These are phyloP conservation scores for Laspeyria flexula DNA, from an alignment of 2,888 invertebrate species.

Conservation along the genomic window DNA sequence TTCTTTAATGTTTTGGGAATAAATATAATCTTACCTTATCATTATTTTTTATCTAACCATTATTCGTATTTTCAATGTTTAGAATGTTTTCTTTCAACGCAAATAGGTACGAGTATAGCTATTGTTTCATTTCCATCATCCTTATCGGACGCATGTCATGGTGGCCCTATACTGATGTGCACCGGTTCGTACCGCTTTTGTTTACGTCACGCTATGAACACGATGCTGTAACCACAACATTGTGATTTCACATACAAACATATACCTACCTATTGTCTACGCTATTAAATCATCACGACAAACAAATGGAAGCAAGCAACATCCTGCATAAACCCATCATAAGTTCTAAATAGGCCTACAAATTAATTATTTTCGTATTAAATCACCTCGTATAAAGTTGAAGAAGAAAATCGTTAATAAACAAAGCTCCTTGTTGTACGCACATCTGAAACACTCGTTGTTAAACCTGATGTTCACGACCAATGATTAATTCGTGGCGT, in stretches of 20 bases:
- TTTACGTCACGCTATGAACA: conserved; percentile 42
- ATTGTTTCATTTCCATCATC: conserved; percentile 6
- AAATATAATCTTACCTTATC: no score
- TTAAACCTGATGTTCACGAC: conserved; percentile 36
- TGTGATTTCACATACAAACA: conserved; percentile 11
- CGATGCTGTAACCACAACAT: conserved; percentile 34
- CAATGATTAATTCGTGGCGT: conserved; percentile 59
- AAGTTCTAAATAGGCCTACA: background rate
- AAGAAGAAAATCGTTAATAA: conserved; percentile 18
- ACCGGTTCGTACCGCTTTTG: conserved; percentile 36
- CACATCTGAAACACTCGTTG: conserved; percentile 23
- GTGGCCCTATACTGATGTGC: conserved; percentile 22
- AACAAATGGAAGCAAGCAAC: background rate
- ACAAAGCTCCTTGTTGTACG: conserved; percentile 23
- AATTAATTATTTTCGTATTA: background rate
- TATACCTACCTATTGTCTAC: background rate
- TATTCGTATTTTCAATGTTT: no score
- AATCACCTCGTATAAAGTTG: conserved; percentile 4
- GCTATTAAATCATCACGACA: background rate
- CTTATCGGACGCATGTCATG: conserved; percentile 4
- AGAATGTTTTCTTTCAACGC: no score
- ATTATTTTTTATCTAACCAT: no score
- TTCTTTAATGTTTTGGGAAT: no score
- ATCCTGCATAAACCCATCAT: background rate
- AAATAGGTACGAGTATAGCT: no score